Evolutionary conservation across 2,113 vertebrate genomes (phyloP).

Genomic region (Glaucidium brasilianum): DNA sequence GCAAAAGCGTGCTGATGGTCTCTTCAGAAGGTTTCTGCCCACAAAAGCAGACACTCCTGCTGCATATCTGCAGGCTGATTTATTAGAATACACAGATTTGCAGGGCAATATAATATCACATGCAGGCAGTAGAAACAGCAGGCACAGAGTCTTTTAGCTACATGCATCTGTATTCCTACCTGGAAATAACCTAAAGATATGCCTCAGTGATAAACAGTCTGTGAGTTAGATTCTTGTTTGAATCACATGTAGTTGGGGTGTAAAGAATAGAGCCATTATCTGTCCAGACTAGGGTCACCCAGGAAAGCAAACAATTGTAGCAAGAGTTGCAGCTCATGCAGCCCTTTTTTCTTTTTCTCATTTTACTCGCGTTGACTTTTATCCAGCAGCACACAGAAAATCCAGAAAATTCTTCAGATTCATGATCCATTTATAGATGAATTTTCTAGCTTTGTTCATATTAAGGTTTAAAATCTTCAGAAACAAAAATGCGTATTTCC

Average conservation of each 20-base stretch:
- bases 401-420: not conserved
- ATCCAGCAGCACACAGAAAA: not conserved
- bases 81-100: not conserved
- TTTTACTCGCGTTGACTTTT: not conserved
- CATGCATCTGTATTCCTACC: not conserved
- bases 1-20: not conserved
- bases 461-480: not conserved
- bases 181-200: not conserved
- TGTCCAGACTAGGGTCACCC: not conserved
- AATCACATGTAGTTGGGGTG: not conserved
- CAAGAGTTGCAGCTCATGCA: not conserved
- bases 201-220: not conserved
- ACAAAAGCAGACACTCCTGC: not conserved
- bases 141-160: not conserved
- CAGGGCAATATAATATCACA: not conserved
- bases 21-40: not conserved
- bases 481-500: not conserved
- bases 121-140: not conserved
- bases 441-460: not conserved
- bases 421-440: fast-evolving
- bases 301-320: not conserved
- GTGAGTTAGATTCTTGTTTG: not conserved
- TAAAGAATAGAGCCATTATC: not conserved
- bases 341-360: not conserved
- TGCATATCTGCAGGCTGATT: not conserved